Conservation (phyloP, 2,113 vertebrate species). For the Dipodomys spectabilis region DNA sequence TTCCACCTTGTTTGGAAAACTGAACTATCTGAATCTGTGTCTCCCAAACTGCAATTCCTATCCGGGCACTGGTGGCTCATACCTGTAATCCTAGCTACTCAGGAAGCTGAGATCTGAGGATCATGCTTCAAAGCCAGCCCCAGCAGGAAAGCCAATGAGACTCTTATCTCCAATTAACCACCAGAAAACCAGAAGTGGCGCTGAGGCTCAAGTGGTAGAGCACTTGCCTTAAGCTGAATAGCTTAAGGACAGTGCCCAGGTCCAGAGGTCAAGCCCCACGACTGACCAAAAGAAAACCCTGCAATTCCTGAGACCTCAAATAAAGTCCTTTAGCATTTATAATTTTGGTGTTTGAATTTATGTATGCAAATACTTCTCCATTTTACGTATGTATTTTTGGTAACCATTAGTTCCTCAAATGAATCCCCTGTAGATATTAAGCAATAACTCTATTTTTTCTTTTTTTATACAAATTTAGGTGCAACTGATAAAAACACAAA, state of each 20-base stretch:
- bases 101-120: no score
- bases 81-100: no score
- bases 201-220: no score
- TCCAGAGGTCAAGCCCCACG: no score
- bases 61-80: no score
- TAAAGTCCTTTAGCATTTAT: background rate
- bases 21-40: background rate
- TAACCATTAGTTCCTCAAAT: background rate
- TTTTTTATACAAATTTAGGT: background rate
- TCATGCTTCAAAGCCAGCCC: no score
- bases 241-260: no score
- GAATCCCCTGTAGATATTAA: background rate
- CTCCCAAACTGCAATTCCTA: background rate
- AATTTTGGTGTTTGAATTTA: background rate
- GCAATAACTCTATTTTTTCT: background rate
- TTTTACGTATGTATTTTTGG: background rate
- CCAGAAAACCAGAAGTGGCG: no score
- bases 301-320: background rate
- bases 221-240: no score
- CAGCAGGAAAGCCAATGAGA: no score
- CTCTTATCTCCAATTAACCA: no score
- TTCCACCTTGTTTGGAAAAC: background rate
- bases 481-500: no score
- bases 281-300: background rate
- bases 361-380: background rate